phyloP scores from a whole-genome alignment of 2,888 invertebrate genomes.

The Ecliptopera silaceata region DNA sequence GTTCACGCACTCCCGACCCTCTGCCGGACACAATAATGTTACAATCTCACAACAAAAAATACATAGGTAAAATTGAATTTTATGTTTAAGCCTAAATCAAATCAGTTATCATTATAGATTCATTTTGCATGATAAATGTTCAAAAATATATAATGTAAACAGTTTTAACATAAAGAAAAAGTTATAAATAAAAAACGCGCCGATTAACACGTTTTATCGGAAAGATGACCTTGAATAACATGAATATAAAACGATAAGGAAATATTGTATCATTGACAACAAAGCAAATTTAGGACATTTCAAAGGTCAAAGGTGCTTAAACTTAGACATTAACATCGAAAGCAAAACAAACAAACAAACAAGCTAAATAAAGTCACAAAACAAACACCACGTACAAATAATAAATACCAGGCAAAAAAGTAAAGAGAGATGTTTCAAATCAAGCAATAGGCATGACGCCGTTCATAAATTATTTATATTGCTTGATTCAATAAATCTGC shows the following conservation, averaged over 20 bases:
- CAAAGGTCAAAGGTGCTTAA: slow-evolving; percentile 22
- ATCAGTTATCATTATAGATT: too few relatives aligned
- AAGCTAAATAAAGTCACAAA: slow-evolving; percentile 26
- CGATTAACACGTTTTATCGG: not conserved
- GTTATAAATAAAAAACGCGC: not conserved
- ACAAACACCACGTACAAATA: slow-evolving; percentile 32
- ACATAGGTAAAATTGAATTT: not conserved
- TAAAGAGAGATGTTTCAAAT: slow-evolving; percentile 1
- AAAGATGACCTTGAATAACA: slow-evolving; percentile 1
- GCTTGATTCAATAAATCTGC: slow-evolving; percentile 3
- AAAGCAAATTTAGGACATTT: slow-evolving; percentile 1
- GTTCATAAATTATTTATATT: not conserved
- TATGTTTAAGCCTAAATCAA: too few relatives aligned
- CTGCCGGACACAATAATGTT: slow-evolving; percentile 75
- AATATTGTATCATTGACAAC: slow-evolving; percentile 3
- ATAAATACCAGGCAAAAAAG: slow-evolving; percentile 2
- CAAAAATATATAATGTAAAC: too few relatives aligned
- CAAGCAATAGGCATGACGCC: not conserved
- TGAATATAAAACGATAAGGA: not conserved
- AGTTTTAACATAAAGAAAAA: too few relatives aligned
- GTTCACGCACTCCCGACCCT: slow-evolving; percentile 99
- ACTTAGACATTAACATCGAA: slow-evolving; percentile 32
- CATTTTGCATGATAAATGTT: too few relatives aligned
- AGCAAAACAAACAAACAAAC: slow-evolving; percentile 34
- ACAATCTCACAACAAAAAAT: slow-evolving; percentile 16